These are phyloP conservation scores for Brachionus paranguensis DNA, from an alignment of 1,140 invertebrate species.

Conservation along the genomic window DNA sequence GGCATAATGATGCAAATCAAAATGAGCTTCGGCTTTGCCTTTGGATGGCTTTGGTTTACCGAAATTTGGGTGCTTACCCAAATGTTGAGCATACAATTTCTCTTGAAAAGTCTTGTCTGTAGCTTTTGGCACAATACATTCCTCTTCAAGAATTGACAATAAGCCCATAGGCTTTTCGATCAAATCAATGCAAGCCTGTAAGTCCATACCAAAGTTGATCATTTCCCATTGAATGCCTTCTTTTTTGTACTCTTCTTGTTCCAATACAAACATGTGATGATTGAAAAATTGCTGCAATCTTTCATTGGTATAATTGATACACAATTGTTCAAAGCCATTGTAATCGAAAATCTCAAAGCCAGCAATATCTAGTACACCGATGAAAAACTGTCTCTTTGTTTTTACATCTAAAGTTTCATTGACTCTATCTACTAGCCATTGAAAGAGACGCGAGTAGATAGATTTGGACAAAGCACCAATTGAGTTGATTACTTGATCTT, in stretches of 20 bases:
- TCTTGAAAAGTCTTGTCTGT: conserved; percentile 93
- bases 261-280: conserved; percentile 99
- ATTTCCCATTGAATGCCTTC: conserved; percentile 98
- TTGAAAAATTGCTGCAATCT: conserved; percentile 99
- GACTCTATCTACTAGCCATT: conserved; percentile 93
- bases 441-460: conserved; percentile 93
- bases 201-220: conserved; percentile 99
- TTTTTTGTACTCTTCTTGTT: conserved; percentile 97
- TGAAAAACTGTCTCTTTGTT: conserved; percentile 94
- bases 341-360: conserved; percentile 99
- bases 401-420: conserved; percentile 97
- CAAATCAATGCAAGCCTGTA: conserved; percentile 94
- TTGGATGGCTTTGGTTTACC: conserved; percentile 92
- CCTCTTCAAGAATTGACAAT: conserved; percentile 99
- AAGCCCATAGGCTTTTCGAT: conserved; percentile 99
- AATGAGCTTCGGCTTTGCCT: conserved; percentile 88
- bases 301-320: conserved; percentile 99
- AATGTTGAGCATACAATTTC: conserved; percentile 94
- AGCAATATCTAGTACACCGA: conserved; percentile 99
- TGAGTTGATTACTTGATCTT: conserved; percentile 84
- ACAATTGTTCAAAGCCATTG: conserved; percentile 99
- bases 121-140: conserved; percentile 99
- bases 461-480: conserved; percentile 94
- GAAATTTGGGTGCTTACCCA: conserved; percentile 96
- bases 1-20: conserved; percentile 97